A percentile compares a stretch with the other conserved stretches of the same genome.
These are phyloP conservation scores for Motacilla tschutschensis DNA, from an alignment of 2,113 vertebrate genomes.

Conservation along the genomic window DNA sequence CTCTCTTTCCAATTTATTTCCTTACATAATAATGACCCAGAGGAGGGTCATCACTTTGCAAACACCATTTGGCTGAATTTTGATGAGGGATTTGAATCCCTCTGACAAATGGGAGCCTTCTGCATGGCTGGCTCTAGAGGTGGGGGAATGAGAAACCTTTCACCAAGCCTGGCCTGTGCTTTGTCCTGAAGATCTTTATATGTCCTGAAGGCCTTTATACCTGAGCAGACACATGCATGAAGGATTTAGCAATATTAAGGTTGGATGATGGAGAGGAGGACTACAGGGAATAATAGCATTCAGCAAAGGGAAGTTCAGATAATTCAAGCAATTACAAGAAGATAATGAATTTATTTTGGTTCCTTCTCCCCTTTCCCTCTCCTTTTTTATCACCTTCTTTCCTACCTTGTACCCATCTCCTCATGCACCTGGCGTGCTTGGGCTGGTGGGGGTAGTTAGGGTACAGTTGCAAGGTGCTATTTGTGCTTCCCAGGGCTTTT, in stretches of 20 bases:
- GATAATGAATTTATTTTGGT: background rate
- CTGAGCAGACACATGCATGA: background rate
- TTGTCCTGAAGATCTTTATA: slow-evolving; percentile 26
- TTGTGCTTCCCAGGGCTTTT: background rate
- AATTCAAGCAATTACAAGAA: background rate
- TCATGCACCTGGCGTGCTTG: background rate
- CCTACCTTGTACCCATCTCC: background rate
- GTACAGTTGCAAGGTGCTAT: background rate
- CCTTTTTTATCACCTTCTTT: background rate
- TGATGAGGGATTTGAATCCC: slow-evolving; percentile 45
- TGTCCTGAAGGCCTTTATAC: slow-evolving; percentile 22
- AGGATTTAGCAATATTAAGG: background rate
- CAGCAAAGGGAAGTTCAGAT: background rate
- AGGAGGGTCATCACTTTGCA: slow-evolving; percentile 35
- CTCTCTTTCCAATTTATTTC: slow-evolving; percentile 46
- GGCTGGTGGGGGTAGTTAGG: background rate
- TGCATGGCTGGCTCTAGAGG: slow-evolving; percentile 14
- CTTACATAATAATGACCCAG: slow-evolving; percentile 56
- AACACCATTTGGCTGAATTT: slow-evolving; percentile 53
- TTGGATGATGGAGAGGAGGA: background rate
- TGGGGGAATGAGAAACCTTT: background rate
- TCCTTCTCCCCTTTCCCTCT: background rate
- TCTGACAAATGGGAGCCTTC: slow-evolving; percentile 48
- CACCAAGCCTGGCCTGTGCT: background rate
- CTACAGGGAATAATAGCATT: background rate